Evolutionary conservation across 2,113 vertebrate genomes (phyloP).

Genomic region (Myiopsitta monachus): DNA sequence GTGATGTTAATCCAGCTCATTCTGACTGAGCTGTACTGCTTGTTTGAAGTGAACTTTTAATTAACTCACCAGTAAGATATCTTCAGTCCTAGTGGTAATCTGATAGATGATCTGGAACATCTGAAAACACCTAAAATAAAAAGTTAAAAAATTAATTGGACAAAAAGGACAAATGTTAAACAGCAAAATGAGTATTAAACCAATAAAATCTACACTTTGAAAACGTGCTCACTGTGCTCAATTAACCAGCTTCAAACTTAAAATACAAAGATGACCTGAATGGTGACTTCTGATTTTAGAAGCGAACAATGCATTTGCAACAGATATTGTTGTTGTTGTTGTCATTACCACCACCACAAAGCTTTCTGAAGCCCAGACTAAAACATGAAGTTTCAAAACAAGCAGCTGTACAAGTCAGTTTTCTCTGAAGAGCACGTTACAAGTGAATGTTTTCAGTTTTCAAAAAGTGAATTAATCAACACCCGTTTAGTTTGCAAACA

Average conservation of each 20-base stretch:
- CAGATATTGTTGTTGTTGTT: not conserved
- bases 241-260: not conserved
- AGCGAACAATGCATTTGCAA: not conserved
- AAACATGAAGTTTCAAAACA: not conserved
- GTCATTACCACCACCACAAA: not conserved
- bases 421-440: not conserved
- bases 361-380: not conserved
- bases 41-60: not conserved
- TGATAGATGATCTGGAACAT: conserved; percentile 94
- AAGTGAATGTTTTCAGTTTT: not conserved
- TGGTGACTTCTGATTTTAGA: not conserved
- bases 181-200: not conserved
- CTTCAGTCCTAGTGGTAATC: conserved; percentile 88
- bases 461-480: not conserved
- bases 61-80: conserved; percentile 87
- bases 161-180: not conserved
- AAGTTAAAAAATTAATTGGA: not conserved
- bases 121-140: conserved; percentile 86
- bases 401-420: not conserved
- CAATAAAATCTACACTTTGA: not conserved
- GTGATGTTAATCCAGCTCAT: not conserved
- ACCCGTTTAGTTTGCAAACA: not conserved
- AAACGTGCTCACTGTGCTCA: not conserved
- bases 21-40: not conserved
- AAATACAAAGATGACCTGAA: not conserved